Conservation (phyloP, 2,797 vertebrate genomes). For the Notamacropus eugenii region DNA sequence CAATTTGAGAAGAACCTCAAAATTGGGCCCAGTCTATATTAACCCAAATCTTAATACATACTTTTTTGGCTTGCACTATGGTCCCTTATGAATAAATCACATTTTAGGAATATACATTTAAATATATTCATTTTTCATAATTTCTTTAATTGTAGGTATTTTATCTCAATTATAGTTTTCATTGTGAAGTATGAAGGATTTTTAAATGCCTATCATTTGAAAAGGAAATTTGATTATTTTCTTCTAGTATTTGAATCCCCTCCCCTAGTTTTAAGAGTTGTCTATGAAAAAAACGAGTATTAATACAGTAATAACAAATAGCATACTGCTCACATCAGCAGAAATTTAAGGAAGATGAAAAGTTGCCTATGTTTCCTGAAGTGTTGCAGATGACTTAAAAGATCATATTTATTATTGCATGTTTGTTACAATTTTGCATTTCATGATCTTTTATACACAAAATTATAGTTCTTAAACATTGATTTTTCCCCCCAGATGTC, state of each 20-base stretch:
- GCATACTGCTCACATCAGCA: slow-evolving; percentile 30
- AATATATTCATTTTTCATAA: neutral
- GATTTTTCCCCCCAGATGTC: neutral
- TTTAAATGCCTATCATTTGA: slow-evolving; percentile 10
- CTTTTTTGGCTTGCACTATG: neutral
- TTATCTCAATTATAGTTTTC: neutral
- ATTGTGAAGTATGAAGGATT: slow-evolving; percentile 2
- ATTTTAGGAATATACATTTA: neutral
- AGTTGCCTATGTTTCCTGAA: slow-evolving; percentile 42
- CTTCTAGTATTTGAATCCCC: slow-evolving; percentile 30
- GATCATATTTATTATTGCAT: slow-evolving; percentile 28
- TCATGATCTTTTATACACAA: neutral
- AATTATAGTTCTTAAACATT: neutral
- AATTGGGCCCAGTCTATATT: too few species aligned
- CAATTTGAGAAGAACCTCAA: too few species aligned
- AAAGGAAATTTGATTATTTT: slow-evolving; percentile 7
- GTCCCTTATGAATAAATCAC: neutral
- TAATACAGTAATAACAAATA: neutral
- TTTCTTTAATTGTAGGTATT: neutral
- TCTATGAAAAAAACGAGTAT: neutral
- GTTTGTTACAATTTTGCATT: neutral
- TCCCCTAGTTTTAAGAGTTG: neutral
- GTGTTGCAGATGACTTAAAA: slow-evolving; percentile 51
- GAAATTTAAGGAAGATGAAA: slow-evolving; percentile 60
- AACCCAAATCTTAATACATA: neutral